phyloP scores from a whole-genome alignment of 2,797 vertebrate species.

The Eupleurogrammus muticus region DNA sequence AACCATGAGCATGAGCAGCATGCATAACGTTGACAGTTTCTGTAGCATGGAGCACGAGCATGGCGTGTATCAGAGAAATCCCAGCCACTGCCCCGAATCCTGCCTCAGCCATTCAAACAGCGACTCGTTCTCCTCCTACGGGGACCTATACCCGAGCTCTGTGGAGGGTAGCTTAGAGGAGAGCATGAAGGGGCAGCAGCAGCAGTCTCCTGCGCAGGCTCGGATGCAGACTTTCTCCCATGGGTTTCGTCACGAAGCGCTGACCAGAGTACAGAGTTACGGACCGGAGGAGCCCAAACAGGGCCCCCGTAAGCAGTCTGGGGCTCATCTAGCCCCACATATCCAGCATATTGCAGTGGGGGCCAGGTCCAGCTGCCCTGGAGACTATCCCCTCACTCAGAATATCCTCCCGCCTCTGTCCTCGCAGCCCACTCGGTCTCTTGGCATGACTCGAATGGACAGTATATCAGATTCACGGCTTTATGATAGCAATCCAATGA shows the following conservation, averaged over 20 bases:
- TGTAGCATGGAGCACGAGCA: conserved; percentile 93
- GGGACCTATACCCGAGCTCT: conserved; percentile 93
- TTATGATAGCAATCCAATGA: conserved; percentile 94
- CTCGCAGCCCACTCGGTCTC: conserved; percentile 92
- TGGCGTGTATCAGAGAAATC: conserved; percentile 89
- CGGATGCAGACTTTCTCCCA: conserved; percentile 93
- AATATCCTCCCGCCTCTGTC: conserved; percentile 87
- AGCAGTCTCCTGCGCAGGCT: conserved; percentile 87
- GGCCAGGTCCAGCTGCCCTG: conserved; percentile 93
- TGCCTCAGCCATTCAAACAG: conserved; percentile 95
- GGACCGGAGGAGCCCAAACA: conserved; percentile 94
- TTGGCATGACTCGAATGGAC: conserved; percentile 99
- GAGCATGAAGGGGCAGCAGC: conserved; percentile 88
- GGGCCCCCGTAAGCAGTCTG: conserved; percentile 88
- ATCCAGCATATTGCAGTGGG: conserved; percentile 90
- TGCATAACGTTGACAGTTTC: conserved; percentile 94
- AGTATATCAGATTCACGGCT: conserved; percentile 97
- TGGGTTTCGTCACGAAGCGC: conserved; percentile 94
- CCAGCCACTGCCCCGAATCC: conserved; percentile 91
- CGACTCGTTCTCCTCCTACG: conserved; percentile 96
- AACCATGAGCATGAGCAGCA: conserved; percentile 93
- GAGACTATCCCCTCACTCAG: conserved; percentile 93
- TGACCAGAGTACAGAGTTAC: conserved; percentile 94
- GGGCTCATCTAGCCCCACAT: conserved; percentile 90
- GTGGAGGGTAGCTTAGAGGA: conserved; percentile 92